Evolutionary conservation across 2,797 vertebrate genomes (phyloP).

Genomic region (Erithacus rubecula): DNA sequence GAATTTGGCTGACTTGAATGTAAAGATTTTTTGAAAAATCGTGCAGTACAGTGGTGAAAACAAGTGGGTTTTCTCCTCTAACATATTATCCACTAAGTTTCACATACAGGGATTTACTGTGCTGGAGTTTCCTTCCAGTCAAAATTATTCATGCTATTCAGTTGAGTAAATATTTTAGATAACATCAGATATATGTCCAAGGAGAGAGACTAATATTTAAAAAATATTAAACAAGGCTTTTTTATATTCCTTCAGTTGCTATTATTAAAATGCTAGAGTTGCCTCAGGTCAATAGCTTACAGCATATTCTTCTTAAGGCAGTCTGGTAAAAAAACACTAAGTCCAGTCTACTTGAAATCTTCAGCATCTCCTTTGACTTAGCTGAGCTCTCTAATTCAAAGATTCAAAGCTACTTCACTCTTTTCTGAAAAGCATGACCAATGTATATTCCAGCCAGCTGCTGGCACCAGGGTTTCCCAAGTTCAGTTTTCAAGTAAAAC

Average conservation of each 20-base stretch:
- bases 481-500: not conserved
- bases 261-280: not conserved
- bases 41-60: not conserved
- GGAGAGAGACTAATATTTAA: not conserved
- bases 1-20: not conserved
- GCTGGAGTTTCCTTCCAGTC: not conserved
- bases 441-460: not conserved
- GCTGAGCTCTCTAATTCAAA: not conserved
- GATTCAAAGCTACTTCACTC: not conserved
- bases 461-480: not conserved
- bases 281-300: not conserved
- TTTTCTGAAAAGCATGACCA: not conserved
- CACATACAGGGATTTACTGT: not conserved
- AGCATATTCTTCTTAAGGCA: not conserved
- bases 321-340: not conserved
- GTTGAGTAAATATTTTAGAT: constrained; percentile 19
- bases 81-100: not conserved
- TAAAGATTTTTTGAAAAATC: not conserved
- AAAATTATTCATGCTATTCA: not conserved
- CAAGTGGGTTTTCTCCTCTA: not conserved
- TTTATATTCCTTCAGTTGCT: not conserved
- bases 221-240: not conserved
- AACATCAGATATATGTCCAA: not conserved
- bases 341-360: not conserved
- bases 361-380: not conserved